Percentiles rank a stretch among this genome's conserved stretches.
Conservation (phyloP, 2,797 vertebrate species). For the Loriculus beryllinus region DNA sequence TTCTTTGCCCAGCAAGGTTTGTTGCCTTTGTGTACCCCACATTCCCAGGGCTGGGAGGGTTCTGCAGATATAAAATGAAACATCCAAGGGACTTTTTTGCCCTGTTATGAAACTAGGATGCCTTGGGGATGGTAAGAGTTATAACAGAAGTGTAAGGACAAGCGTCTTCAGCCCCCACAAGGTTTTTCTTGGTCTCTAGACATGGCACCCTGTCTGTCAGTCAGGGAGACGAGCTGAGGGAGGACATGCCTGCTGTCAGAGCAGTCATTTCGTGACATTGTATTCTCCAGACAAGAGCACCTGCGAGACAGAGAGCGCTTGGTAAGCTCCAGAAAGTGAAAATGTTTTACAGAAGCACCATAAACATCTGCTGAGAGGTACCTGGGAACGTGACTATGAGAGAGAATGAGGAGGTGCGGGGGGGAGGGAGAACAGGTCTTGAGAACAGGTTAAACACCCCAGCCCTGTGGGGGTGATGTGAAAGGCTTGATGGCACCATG, state of each 20-base stretch:
- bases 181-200: background rate
- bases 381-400: background rate
- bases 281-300: background rate
- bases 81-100: background rate
- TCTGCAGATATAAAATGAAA: background rate
- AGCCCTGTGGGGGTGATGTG: background rate
- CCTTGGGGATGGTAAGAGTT: background rate
- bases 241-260: background rate
- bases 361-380: constrained; percentile 41
- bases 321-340: background rate
- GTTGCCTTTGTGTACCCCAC: background rate
- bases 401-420: background rate
- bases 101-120: background rate
- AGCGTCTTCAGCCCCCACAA: background rate
- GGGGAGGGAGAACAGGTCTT: background rate
- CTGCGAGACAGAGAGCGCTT: background rate
- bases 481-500: background rate
- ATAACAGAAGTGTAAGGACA: background rate
- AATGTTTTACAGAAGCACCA: background rate
- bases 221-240: background rate
- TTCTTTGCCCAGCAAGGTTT: background rate
- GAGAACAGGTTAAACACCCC: background rate
- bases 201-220: background rate
- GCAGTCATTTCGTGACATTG: background rate
- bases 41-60: background rate